Percentiles rank a stretch among this genome's conserved stretches.
Evolutionary conservation across 37 sponge, comb jelly and placozoan genomes (phyloP).

Genomic region (Chondrilla cf. caribensis): DNA sequence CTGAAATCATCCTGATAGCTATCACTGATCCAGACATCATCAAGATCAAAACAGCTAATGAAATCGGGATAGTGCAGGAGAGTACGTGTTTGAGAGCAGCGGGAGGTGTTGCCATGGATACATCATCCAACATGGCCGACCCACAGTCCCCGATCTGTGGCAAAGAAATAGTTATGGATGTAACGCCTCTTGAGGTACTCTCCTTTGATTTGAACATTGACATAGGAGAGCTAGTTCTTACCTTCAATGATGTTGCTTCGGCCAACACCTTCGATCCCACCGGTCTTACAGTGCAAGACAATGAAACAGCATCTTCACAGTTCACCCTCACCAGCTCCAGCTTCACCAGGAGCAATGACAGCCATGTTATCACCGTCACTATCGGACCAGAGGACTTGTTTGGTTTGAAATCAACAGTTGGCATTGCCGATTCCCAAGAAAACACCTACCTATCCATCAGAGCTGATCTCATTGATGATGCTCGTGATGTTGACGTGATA

Average conservation of each 20-base stretch:
- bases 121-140: conserved; percentile 23
- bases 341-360: conserved; percentile 34
- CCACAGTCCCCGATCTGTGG: conserved; percentile 15
- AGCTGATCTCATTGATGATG: conserved; percentile 71
- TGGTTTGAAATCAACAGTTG: conserved; percentile 55
- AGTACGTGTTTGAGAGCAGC: conserved; percentile 41
- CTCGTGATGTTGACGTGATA: conserved; percentile 65
- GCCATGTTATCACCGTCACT: conserved; percentile 62
- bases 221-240: conserved; percentile 60
- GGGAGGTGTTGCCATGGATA: conserved; percentile 51
- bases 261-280: conserved; percentile 56
- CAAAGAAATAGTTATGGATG: conserved; percentile 35
- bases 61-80: conserved; percentile 29
- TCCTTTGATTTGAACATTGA: conserved; percentile 77
- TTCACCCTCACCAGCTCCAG: conserved; percentile 65
- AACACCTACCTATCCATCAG: conserved; percentile 64
- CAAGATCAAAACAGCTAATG: conserved; percentile 56
- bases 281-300: conserved; percentile 68
- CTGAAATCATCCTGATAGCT: conserved; percentile 40
- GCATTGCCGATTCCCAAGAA: conserved; percentile 47
- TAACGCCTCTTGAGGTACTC: conserved; percentile 27
- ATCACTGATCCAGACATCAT: conserved; percentile 71
- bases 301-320: neutral
- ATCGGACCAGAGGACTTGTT: conserved; percentile 84
- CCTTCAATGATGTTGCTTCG: conserved; percentile 79